Evolutionary conservation across 37 sponge, comb jelly and placozoan genomes (phyloP).

Genomic region (Lycopodina hypogea): DNA sequence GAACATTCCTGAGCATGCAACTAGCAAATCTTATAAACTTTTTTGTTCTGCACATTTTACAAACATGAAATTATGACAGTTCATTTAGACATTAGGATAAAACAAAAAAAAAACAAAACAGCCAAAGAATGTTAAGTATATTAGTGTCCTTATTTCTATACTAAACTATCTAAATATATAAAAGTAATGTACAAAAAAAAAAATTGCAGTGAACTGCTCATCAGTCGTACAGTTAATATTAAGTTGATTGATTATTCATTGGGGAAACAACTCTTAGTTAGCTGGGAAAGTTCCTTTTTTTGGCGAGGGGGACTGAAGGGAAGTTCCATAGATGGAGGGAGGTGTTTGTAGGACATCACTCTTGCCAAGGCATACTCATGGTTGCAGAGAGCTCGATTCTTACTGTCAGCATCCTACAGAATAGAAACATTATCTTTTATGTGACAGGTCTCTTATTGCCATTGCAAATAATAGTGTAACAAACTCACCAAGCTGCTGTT

Average conservation of each 20-base stretch:
- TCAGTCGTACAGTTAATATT: too few relatives aligned
- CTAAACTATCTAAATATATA: too few relatives aligned
- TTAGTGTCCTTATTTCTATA: too few relatives aligned
- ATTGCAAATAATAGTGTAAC: not conserved
- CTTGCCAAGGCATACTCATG: constrained; percentile 68
- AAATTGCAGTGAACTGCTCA: too few relatives aligned
- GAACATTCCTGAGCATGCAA: constrained; percentile 4
- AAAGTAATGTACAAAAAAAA: too few relatives aligned
- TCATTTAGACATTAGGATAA: too few relatives aligned
- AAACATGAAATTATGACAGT: too few relatives aligned
- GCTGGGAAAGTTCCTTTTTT: too few relatives aligned
- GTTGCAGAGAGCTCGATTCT: constrained; percentile 15
- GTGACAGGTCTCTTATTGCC: not conserved
- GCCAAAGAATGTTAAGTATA: too few relatives aligned
- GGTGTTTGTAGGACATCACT: constrained; percentile 56
- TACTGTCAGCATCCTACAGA: not conserved
- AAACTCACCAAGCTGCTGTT: not conserved
- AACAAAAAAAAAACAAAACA: too few relatives aligned
- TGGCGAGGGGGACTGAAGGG: not conserved
- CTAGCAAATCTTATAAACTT: constrained; percentile 42
- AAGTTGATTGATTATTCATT: too few relatives aligned
- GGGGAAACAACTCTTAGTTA: too few relatives aligned
- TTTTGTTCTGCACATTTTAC: not conserved
- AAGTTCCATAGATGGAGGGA: constrained; percentile 49
- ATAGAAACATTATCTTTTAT: not conserved